Evolutionary conservation across 2,113 vertebrate genomes (phyloP).

Genomic region (Morone chrysops): DNA sequence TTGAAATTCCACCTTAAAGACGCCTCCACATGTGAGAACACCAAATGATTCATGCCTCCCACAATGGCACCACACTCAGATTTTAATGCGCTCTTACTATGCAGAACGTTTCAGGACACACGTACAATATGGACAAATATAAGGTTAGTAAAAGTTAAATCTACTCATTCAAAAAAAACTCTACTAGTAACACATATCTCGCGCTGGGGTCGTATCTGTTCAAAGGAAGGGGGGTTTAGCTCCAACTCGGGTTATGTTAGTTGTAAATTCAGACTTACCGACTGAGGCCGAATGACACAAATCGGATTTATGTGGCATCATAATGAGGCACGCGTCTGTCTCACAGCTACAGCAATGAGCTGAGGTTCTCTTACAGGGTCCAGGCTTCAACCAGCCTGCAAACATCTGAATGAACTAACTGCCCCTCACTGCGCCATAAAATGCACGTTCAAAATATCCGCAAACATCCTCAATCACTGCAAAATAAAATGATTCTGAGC

Average conservation of each 20-base stretch:
- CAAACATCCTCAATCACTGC: constrained; percentile 42
- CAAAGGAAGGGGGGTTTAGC: too few species aligned
- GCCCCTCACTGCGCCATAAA: background rate
- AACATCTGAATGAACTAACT: background rate
- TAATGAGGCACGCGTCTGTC: background rate
- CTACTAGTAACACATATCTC: too few species aligned
- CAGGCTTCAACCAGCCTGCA: too few species aligned
- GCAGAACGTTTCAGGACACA: background rate
- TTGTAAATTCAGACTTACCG: background rate
- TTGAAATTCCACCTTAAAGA: constrained; percentile 14
- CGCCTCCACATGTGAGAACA: constrained; percentile 6
- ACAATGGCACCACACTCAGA: background rate
- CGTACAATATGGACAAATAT: background rate
- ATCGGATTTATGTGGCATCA: background rate
- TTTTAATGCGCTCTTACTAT: background rate
- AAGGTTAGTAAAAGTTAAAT: background rate
- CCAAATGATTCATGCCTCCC: constrained; percentile 35
- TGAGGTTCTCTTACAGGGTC: background rate
- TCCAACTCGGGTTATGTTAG: background rate
- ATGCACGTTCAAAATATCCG: background rate
- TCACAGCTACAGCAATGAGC: background rate
- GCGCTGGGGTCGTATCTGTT: too few species aligned
- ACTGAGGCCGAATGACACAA: background rate
- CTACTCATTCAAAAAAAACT: background rate
- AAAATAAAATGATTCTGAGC: background rate